Evolutionary conservation across 1,140 invertebrate genomes (phyloP).

Genomic region (Atta colombica): DNA sequence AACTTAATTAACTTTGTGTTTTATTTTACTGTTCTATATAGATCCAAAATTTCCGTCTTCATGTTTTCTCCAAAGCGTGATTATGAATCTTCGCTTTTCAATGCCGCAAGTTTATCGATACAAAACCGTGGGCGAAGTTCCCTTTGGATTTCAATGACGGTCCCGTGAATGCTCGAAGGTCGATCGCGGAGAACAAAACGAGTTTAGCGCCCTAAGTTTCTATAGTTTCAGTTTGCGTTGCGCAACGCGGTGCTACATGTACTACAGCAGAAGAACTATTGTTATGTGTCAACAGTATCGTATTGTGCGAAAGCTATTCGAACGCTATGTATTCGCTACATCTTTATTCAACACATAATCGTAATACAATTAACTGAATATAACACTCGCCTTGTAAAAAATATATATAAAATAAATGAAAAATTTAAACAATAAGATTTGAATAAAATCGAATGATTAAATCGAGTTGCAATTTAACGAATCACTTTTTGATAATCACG

Average conservation of each 20-base stretch:
- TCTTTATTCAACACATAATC: background rate
- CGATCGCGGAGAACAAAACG: slow-evolving; percentile 53
- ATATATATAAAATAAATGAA: background rate
- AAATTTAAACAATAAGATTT: background rate
- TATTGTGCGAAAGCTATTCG: slow-evolving; percentile 10
- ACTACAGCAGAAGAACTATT: slow-evolving; percentile 52
- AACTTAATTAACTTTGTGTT: background rate
- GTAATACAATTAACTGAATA: background rate
- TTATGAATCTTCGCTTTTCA: background rate
- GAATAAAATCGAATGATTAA: background rate
- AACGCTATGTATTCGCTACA: background rate
- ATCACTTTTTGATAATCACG: background rate
- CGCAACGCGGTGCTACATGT: slow-evolving; percentile 55
- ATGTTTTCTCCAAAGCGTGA: background rate
- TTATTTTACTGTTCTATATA: background rate
- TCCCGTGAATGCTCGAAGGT: slow-evolving; percentile 23
- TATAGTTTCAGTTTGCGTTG: slow-evolving; percentile 61
- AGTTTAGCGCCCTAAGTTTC: slow-evolving; percentile 60
- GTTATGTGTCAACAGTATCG: slow-evolving; percentile 34
- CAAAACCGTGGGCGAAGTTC: slow-evolving; percentile 29
- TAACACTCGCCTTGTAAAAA: background rate
- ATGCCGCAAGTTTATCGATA: background rate
- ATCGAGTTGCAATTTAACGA: background rate
- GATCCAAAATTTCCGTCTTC: background rate
- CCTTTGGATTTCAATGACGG: slow-evolving; percentile 15